phyloP scores from a whole-genome alignment of 2,113 vertebrate species.

The Phrynosoma platyrhinos region DNA sequence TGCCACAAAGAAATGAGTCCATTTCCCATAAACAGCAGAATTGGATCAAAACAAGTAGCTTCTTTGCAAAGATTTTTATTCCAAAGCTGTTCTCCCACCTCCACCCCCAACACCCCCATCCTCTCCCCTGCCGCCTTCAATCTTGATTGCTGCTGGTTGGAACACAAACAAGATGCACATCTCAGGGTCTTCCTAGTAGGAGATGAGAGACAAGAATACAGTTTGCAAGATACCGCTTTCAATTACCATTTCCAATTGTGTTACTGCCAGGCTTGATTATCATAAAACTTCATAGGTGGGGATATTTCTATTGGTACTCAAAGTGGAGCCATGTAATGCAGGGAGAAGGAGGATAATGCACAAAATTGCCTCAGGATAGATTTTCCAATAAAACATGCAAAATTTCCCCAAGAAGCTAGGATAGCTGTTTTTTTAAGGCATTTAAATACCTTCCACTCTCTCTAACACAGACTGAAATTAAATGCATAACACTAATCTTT shows the following conservation, averaged over 20 bases:
- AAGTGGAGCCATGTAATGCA: conserved; percentile 7
- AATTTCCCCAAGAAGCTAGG: not conserved
- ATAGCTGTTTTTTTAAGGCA: not conserved
- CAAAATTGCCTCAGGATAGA: conserved; percentile 23
- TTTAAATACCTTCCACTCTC: not conserved
- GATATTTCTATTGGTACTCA: conserved; percentile 43
- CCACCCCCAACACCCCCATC: not conserved
- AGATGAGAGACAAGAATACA: conserved; percentile 55
- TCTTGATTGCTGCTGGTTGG: conserved; percentile 66
- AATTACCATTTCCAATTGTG: conserved; percentile 67
- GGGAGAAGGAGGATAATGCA: not conserved
- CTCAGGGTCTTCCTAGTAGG: conserved; percentile 38
- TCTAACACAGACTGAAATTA: not conserved
- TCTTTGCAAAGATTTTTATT: conserved; percentile 65
- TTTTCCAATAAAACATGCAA: conserved; percentile 32
- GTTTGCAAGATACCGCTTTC: conserved; percentile 61
- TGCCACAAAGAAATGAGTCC: conserved; percentile 57
- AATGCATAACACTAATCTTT: not conserved
- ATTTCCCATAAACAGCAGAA: conserved; percentile 65
- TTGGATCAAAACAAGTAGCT: conserved; percentile 71
- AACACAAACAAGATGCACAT: conserved; percentile 62
- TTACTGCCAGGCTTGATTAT: conserved; percentile 64
- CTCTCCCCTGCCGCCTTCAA: not conserved
- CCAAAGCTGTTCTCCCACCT: conserved; percentile 21
- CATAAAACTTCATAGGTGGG: conserved; percentile 53